Conservation (phyloP, 1,140 invertebrate species). For the Conopomorpha cramerella region DNA sequence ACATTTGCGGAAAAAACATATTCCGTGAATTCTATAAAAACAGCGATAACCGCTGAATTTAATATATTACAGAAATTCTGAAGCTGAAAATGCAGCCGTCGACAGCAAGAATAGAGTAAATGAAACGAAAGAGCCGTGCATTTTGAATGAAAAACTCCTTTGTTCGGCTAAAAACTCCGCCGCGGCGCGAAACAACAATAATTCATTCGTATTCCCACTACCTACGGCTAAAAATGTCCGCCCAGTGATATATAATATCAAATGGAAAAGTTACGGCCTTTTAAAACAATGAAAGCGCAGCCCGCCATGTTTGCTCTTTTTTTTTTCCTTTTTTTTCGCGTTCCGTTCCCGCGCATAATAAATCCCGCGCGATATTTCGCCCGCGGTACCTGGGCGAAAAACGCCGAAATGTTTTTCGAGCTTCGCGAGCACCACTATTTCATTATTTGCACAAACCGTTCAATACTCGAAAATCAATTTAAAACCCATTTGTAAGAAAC, state of each 20-base stretch:
- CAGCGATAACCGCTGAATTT: constrained; percentile 2
- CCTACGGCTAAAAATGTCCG: constrained; percentile 59
- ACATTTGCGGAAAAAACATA: too few species aligned
- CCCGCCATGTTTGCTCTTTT: constrained; percentile 25
- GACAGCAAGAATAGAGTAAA: constrained; percentile 53
- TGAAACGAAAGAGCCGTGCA: constrained; percentile 54
- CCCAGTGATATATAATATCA: constrained; percentile 52
- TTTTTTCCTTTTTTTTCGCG: too few species aligned
- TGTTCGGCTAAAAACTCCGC: constrained; percentile 47
- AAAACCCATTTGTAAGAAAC: constrained; percentile 56
- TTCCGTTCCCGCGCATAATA: constrained; percentile 37
- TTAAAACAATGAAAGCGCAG: constrained; percentile 27
- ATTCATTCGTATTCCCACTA: constrained; percentile 56
- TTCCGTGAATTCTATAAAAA: too few species aligned
- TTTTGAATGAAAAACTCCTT: constrained; percentile 55
- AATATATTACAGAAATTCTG: constrained; percentile 9
- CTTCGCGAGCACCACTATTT: constrained; percentile 7
- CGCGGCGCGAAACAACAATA: constrained; percentile 52
- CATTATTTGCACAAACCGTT: constrained; percentile 34
- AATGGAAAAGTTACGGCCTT: constrained; percentile 51
- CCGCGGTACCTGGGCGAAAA: too few species aligned
- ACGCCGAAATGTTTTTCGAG: too few species aligned
- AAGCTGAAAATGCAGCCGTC: constrained; percentile 46
- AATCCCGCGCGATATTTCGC: constrained; percentile 24
- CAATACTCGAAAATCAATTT: constrained; percentile 50